Conservation (phyloP, 2,888 invertebrate species). For the Drosophila buzzatii region DNA sequence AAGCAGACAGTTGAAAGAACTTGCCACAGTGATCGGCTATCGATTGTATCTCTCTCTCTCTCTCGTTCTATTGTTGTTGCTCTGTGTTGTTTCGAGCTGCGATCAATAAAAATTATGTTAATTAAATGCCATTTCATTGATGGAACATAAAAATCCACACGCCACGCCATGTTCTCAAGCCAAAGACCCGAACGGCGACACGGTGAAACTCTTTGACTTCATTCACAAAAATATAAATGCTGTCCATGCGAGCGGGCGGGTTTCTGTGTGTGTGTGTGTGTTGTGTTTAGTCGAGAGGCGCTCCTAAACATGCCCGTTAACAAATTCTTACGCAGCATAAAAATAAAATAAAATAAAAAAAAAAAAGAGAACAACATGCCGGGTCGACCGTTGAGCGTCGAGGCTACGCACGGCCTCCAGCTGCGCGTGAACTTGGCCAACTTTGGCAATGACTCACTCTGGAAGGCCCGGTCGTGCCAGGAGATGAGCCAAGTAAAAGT, state of each 20-base stretch:
- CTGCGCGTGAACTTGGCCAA: slow-evolving; percentile 76
- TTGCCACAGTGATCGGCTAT: slow-evolving; percentile 64
- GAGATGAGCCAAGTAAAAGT: slow-evolving; percentile 68
- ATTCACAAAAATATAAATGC: slow-evolving; percentile 73
- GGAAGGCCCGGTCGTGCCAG: slow-evolving; percentile 37
- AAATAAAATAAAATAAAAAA: slow-evolving; percentile 7
- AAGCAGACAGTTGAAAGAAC: slow-evolving; percentile 73
- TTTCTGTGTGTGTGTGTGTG: slow-evolving; percentile 16
- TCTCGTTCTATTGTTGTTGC: slow-evolving; percentile 26
- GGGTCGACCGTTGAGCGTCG: slow-evolving; percentile 11
- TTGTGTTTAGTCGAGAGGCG: slow-evolving; percentile 47
- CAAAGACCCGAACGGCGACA: slow-evolving; percentile 45
- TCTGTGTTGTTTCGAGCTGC: slow-evolving; percentile 46
- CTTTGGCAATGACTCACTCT: slow-evolving; percentile 57
- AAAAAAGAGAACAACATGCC: slow-evolving; percentile 4
- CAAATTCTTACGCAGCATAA: slow-evolving; percentile 74
- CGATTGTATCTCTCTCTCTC: slow-evolving; percentile 30
- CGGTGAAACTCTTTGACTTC: slow-evolving; percentile 73
- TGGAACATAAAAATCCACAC: slow-evolving; percentile 79
- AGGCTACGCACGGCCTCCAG: slow-evolving; percentile 60
- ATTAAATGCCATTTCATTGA: slow-evolving; percentile 81
- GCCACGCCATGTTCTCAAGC: slow-evolving; percentile 66
- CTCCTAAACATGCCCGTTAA: slow-evolving; percentile 74
- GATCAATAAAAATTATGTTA: slow-evolving; percentile 78
- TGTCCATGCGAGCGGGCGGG: not conserved